Base-by-base conservation (phyloP, 2,797 vertebrate genomes). In the Triplophysa yarkandensis region DNA sequence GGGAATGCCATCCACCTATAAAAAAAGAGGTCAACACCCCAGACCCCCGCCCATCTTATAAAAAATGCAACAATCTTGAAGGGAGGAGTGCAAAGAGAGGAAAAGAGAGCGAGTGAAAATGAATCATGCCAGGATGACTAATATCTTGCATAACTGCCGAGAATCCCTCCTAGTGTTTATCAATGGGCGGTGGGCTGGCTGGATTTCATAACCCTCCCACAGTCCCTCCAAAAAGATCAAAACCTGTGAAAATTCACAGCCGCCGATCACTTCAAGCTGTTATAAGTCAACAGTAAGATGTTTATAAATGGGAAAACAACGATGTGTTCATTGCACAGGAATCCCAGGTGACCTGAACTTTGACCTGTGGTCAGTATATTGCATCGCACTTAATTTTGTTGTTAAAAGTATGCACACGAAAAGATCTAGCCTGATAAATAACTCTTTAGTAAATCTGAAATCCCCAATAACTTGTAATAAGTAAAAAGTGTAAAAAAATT, bases 111-210 rank as follows among this genome's bases (percentile, higher is more conserved):
- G 60, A 74, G 43, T 68, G 77, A 77, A 76, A 83, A 81, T 88
- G 86, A 90, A 85, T 89, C 85, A 89, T 67, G 62, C 67, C 57
- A 55, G 11, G 82, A 85, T 91, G 89, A 91, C 85, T 91, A 90
- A 90, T 68, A 2, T 77, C 82, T 91, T 90, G 86, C 86, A 89
- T 91, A 91, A 91, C 74, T 63, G 67, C 76, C 44, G 82, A 87
- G 85, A 87, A 87, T 85, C 76, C 74, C 87, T 85, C 83, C 83
- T 66, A 72, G 81, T 66, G 69, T 83, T 82, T 66, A 67, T 88
- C 83, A 87, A 83, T 77, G 83, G 79, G 80, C 30, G 66, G 70
- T 70, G 85, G 80, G 66, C 78, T 82, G 80, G 67, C 23, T 16
- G 62, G 6, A 46, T 86, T 89, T 84, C 79, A 66, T 84, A 85